A percentile compares a stretch with the other conserved stretches of the same genome.
These are phyloP conservation scores for Drosophila tanythrix DNA, from an alignment of 2,888 invertebrate genomes.

Conservation along the genomic window DNA sequence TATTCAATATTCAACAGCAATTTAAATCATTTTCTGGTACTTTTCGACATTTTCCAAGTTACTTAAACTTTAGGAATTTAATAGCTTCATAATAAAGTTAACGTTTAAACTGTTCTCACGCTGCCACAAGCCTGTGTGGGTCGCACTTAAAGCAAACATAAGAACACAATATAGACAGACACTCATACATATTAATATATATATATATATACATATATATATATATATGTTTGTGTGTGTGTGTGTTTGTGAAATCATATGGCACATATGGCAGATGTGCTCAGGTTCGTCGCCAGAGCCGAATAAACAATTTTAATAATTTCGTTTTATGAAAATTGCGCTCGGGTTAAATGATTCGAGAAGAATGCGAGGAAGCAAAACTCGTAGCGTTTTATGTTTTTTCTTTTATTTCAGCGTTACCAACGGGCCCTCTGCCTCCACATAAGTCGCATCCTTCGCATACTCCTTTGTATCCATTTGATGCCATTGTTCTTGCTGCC, in stretches of 20 bases:
- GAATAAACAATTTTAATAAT: conserved; percentile 83
- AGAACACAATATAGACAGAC: neutral
- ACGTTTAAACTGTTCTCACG: conserved; percentile 6
- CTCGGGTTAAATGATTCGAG: conserved; percentile 80
- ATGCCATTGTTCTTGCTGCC: conserved; percentile 28
- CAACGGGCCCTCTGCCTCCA: conserved; percentile 9
- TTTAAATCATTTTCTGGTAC: conserved; percentile 5
- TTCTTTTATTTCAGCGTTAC: conserved; percentile 2
- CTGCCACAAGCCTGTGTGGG: neutral
- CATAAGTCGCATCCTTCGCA: neutral
- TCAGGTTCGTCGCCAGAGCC: conserved; percentile 45
- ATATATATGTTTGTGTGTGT: neutral
- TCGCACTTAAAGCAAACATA: conserved; percentile 16
- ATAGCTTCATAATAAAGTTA: conserved; percentile 41
- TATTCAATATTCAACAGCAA: conserved; percentile 3
- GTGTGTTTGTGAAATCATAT: conserved; percentile 14
- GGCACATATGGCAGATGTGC: conserved; percentile 33
- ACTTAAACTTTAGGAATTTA: conserved; percentile 36
- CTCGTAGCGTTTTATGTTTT: conserved; percentile 73
- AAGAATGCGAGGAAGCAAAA: conserved; percentile 70
- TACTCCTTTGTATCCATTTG: neutral
- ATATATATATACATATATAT: neutral
- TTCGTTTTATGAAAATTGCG: conserved; percentile 83
- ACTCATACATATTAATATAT: neutral
- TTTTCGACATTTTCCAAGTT: conserved; percentile 29